Base-by-base conservation (phyloP, 1,140 invertebrate species). In the Palaemon carinicauda region DNA sequence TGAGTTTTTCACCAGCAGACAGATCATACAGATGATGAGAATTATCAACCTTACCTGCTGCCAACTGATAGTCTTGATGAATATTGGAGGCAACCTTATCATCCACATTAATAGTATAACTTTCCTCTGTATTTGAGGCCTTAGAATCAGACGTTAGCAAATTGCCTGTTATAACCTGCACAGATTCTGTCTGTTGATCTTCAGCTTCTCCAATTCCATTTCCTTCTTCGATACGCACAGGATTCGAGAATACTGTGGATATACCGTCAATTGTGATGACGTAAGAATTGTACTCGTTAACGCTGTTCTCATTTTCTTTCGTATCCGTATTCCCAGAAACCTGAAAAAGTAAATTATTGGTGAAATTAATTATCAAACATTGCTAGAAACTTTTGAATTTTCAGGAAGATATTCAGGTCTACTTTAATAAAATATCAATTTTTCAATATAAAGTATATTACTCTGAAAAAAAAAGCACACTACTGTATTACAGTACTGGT, bases 221-320 rank as follows among this genome's bases (percentile, higher is more conserved):
- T 14, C 27, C 24, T 19, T 21, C 71, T 3, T 19, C 41, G 19
- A 86, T n/a, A 33, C 84, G 84, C 50, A 86, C 77, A 17, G 84
- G 84, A 29, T 74, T 86, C 24, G 84, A 80, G 52, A 86, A 86
- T 10, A 86, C 84, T 10, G 84, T 86, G 29, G 84, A 86, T 31
- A 86, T 86, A 5, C 84, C 84, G 41, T 86, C 84, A n/a, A 86
- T 86, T 33, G 84, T 86, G 33, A 86, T 86, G 15, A 86, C 84
- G n/a, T 86, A 86, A 1, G 84, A 86, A 15, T 69, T 86, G 52
- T 80, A 86, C 7, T 65, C 77, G 54, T 74, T 86, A 31, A 86
- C 65, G 31, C n/a, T 65, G 21, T 15, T 31, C 19, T 73, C 77
- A 31, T 52, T 41, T 15, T 50, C 56, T 41, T 73, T 29, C 0